Evolutionary conservation across 2,113 vertebrate genomes (phyloP).

Genomic region (Anguilla japonica): DNA sequence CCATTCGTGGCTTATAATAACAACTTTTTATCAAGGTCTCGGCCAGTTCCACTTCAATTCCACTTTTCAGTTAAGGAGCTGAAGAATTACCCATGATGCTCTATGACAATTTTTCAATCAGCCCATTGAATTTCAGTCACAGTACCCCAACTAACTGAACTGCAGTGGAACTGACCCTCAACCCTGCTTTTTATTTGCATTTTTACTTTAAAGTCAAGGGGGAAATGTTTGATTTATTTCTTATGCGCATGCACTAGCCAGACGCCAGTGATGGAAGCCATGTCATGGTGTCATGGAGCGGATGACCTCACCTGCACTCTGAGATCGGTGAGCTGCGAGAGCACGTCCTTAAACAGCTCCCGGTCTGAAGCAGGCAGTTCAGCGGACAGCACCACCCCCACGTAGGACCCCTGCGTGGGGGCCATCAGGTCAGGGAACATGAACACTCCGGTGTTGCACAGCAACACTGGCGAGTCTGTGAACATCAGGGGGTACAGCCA

Average conservation of each 20-base stretch:
- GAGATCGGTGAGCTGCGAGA: slow-evolving; percentile 92
- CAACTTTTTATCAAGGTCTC: no score
- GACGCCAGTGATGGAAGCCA: not conserved
- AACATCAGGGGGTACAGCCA: slow-evolving; percentile 93
- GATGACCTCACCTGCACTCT: slow-evolving; percentile 81
- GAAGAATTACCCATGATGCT: no score
- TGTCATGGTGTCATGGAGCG: not conserved
- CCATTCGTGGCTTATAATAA: not conserved
- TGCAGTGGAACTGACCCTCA: no score
- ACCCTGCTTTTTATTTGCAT: no score
- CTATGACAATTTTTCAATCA: no score
- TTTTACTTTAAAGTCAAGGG: not conserved
- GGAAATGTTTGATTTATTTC: not conserved
- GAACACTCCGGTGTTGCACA: slow-evolving; percentile 89
- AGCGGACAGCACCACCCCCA: slow-evolving; percentile 91
- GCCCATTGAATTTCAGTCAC: no score
- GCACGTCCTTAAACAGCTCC: slow-evolving; percentile 83
- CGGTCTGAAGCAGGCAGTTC: slow-evolving; percentile 81
- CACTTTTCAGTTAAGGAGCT: no score
- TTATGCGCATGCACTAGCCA: not conserved
- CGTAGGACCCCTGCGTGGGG: slow-evolving; percentile 81
- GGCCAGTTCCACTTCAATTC: no score
- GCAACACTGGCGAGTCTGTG: slow-evolving; percentile 84
- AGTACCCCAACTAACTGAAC: no score
- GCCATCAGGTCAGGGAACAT: slow-evolving; percentile 97